Evolutionary conservation across 2,888 invertebrate species (phyloP), one percentile per base, ranked within the genome.

Genomic region (Paralinhomoeus sp.): DNA sequence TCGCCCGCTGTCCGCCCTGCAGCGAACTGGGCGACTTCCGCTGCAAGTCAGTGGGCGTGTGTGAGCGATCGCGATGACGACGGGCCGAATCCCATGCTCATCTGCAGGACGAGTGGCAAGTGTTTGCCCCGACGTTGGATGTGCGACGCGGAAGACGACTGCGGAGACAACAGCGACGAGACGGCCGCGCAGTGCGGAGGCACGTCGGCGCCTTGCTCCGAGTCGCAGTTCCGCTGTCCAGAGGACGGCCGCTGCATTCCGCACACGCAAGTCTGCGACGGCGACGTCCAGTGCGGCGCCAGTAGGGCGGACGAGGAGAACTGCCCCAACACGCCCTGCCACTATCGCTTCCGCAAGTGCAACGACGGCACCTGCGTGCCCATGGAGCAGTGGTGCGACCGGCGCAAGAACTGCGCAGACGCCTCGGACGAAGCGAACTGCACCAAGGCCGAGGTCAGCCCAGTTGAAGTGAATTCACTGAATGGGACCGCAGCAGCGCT

Each of bases 81-180:
- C 12, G n/a, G 12, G 9, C 12, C n/a, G n/a, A n/a, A n/a, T n/a
- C n/a, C n/a, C n/a, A n/a, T n/a, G n/a, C n/a, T n/a, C 5, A 12
- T 12, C 17, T 31, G 22, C 37, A 36, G 24, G 23, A 36, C 43
- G n/a, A 36, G 17, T 1, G 43, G 40, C 36, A 41, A 42, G 21
- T 47, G 47, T 58, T 80, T 85, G 36, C 81, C 83, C 0, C 77
- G 78, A 53, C 79, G 82, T 58, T 87, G 85, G 85, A 72, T 78
- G 52, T 91, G 91, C 61, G 89, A 91, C 61, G 87, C 84, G 64
- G 83, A 89, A 24, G 84, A 89, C 57, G 91, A 93, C 62, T 93
- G 93, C 57, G 69, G 84, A 0, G 93, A 93, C 62, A 80, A 80
- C 37, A 79, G 80, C 43, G 93, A 97, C 61, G 60, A 60, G 42